Evolutionary conservation across 2,888 invertebrate species (phyloP), one percentile per base, ranked within the genome.

Genomic region (Ectobius pallidus): DNA sequence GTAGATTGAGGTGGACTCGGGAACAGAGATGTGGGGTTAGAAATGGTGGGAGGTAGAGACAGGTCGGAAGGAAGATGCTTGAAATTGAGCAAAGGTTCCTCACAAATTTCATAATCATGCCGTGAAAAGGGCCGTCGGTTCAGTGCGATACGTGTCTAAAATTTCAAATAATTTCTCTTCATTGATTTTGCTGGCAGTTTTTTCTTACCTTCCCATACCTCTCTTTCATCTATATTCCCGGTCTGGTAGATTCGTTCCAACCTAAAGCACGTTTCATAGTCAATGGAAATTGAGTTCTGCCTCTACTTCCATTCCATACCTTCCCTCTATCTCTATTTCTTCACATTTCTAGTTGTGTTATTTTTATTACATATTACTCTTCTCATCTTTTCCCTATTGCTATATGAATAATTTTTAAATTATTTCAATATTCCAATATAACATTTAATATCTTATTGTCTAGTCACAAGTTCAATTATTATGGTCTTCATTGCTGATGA

Each of bases 51-150:
- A 22, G 42, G 22, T 18, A 14, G 42, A 18, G 6, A 14, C 4
- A 55, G 34, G 39, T 52, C 25, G 55, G 22, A 55, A 55, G 69
- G 55, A 69, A 69, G 69, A 20, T 25, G 55, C 55, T n/a, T 52
- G 69, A 69, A 69, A 69, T 69, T 69, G 69, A 69, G 69, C 69
- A 69, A 69, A 69, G 69, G 69, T 55, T 69, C 55, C 69, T 25
- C 63, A 63, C 69, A 69, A 69, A 69, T 69, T 69, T 69, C 69
- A 69, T 69, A 69, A 69, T 69, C 69, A 69, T 69, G 55, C 55
- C 55, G 32, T 39, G 69, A 55, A 55, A 69, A 69, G 55, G 69
- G 55, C 39, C 42, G 63, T 39, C 42, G 39, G 63, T 22, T 39
- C 39, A 34, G 22, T 22, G 22, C 42, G 20, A 11, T 63, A 63